Evolutionary conservation across 2,797 vertebrate genomes (phyloP).

Genomic region (Rhinichthys osculus): DNA sequence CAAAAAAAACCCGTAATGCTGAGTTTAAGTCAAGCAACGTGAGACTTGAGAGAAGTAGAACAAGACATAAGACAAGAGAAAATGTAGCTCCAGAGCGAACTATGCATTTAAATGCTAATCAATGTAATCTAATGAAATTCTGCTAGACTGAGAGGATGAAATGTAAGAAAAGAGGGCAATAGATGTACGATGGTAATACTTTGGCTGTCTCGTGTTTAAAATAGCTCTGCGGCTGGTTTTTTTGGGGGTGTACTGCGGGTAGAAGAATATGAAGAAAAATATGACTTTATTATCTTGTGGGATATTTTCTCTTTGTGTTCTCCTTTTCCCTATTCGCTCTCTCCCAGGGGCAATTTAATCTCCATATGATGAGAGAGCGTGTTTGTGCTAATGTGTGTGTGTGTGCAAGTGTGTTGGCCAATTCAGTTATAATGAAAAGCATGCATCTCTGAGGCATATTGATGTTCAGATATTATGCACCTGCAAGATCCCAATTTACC

Average conservation of each 20-base stretch:
- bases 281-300: conserved; percentile 54
- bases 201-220: conserved; percentile 30
- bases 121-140: conserved; percentile 36
- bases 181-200: conserved; percentile 46
- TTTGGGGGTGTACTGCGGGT: neutral
- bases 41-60: neutral
- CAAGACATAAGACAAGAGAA: conserved; percentile 17
- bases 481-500: conserved; percentile 54
- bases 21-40: neutral
- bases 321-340: conserved; percentile 46
- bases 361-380: conserved; percentile 27
- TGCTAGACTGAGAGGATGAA: conserved; percentile 17
- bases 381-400: conserved; percentile 32
- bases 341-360: conserved; percentile 57
- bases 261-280: conserved; percentile 38
- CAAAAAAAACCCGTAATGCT: neutral
- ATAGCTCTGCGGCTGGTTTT: conserved; percentile 26
- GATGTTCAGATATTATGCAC: conserved; percentile 53
- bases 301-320: conserved; percentile 58
- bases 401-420: conserved; percentile 23
- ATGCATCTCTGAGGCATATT: conserved; percentile 42
- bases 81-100: neutral
- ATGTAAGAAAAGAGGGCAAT: conserved; percentile 37
- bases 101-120: conserved; percentile 38
- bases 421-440: conserved; percentile 40